Evolutionary conservation across 2,113 vertebrate species (phyloP).

Genomic region (Seriola quinqueradiata): DNA sequence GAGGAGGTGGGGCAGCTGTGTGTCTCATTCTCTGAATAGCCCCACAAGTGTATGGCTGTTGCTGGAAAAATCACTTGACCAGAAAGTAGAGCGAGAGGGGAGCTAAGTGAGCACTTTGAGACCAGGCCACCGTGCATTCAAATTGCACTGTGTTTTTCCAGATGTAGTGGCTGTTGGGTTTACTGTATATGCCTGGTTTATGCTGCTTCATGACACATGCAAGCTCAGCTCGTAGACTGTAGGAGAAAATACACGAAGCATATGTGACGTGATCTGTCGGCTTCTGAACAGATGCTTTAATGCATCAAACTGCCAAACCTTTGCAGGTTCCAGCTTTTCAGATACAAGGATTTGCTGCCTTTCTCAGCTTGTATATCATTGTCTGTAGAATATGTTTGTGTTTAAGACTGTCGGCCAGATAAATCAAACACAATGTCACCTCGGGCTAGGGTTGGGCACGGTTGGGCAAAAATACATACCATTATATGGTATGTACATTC

Average conservation of each 20-base stretch:
- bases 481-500: too few relatives aligned
- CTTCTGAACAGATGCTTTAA: neutral
- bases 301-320: neutral
- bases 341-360: neutral
- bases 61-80: slow-evolving; percentile 50
- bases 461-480: neutral
- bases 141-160: neutral
- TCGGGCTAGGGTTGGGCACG: neutral
- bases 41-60: slow-evolving; percentile 40
- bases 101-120: slow-evolving; percentile 41
- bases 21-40: slow-evolving; percentile 33
- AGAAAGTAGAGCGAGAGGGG: slow-evolving; percentile 28
- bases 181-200: neutral
- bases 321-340: neutral
- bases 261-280: neutral
- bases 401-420: neutral
- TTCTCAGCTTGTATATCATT: neutral
- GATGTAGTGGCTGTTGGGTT: slow-evolving; percentile 6
- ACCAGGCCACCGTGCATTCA: slow-evolving; percentile 10
- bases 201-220: neutral
- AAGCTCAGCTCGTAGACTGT: neutral
- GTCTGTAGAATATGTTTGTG: neutral
- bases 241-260: neutral
- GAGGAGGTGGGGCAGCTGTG: slow-evolving; percentile 21
- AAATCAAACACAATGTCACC: neutral